These are phyloP conservation scores for Ischnura elegans DNA, from an alignment of 2,888 invertebrate genomes.

Conservation along the genomic window DNA sequence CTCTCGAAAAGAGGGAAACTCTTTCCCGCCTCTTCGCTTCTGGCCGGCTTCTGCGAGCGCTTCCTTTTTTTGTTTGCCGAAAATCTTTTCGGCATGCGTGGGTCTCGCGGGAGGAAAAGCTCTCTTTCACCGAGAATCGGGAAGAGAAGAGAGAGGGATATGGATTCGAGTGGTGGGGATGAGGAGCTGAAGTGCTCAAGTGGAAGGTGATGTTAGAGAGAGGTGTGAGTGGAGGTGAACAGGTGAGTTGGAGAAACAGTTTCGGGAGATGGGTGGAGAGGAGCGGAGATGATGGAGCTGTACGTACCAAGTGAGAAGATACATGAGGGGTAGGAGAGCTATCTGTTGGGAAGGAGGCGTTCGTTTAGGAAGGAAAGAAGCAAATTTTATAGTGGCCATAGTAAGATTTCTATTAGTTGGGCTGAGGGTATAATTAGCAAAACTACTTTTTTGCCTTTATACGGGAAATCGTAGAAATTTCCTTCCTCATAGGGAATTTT, in stretches of 20 bases:
- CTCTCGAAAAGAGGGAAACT: not conserved
- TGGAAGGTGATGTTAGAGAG: slow-evolving; percentile 72
- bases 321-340: not conserved
- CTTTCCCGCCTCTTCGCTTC: not conserved
- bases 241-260: slow-evolving; percentile 72
- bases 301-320: not conserved
- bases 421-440: no score
- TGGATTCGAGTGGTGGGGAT: slow-evolving; percentile 71
- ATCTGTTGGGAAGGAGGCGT: not conserved
- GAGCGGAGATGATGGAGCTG: not conserved
- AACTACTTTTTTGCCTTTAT: no score
- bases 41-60: not conserved
- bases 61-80: slow-evolving; percentile 56
- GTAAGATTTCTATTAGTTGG: no score
- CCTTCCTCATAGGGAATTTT: no score
- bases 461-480: no score
- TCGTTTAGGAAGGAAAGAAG: no score
- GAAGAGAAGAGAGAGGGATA: slow-evolving; percentile 76
- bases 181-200: slow-evolving; percentile 65
- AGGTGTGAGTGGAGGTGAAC: slow-evolving; percentile 68
- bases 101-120: slow-evolving; percentile 70
- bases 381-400: no score
- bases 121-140: slow-evolving; percentile 76
- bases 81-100: not conserved
- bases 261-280: not conserved